These are phyloP conservation scores for Passer montanus DNA, from an alignment of 2,113 vertebrate species.

Conservation along the genomic window DNA sequence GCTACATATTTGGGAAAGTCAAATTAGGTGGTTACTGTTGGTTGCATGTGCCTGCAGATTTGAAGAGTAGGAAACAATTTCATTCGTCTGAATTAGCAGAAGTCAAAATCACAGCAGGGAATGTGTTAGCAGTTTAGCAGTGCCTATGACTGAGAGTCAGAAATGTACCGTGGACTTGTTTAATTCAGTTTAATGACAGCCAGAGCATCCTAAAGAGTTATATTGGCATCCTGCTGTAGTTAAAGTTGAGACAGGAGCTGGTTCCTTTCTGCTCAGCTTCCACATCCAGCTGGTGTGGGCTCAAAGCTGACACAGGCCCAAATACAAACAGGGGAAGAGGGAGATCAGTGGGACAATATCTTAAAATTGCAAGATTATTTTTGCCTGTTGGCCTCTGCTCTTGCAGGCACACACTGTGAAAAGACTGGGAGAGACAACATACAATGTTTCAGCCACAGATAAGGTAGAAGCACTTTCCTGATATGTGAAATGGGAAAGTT, in stretches of 20 bases:
- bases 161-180: background rate
- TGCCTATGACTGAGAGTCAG: fast-evolving
- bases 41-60: background rate
- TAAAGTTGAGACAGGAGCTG: background rate
- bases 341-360: background rate
- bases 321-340: background rate
- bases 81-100: background rate
- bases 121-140: background rate
- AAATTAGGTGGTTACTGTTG: background rate
- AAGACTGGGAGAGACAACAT: background rate
- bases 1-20: background rate
- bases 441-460: background rate
- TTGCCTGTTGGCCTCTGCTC: background rate
- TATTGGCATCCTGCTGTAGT: background rate
- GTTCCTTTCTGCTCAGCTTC: background rate
- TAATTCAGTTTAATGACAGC: background rate
- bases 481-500: background rate
- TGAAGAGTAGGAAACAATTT: background rate
- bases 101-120: background rate
- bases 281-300: background rate
- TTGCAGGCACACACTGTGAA: background rate
- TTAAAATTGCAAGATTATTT: background rate
- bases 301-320: background rate
- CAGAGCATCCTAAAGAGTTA: background rate
- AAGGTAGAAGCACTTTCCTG: background rate